Evolutionary conservation across 2,888 invertebrate genomes (phyloP), one percentile per base, ranked within the genome.

Genomic region (Nebria salina): DNA sequence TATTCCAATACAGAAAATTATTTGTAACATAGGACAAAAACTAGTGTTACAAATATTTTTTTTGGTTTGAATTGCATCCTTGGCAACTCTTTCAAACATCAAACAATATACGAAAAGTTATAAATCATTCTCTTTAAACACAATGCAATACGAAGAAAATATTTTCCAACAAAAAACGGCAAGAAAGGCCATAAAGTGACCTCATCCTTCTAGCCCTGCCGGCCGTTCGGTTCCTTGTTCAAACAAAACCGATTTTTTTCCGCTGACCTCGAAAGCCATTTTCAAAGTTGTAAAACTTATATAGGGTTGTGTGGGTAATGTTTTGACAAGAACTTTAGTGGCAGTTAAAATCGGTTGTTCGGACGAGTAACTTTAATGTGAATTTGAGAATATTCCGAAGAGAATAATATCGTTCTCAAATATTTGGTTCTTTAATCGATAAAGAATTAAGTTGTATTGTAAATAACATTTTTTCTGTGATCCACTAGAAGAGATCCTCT

Each of bases 281-380:
- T 79, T 81, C 76, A 41, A 72, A 72, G 81, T 72, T 73, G 76
- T 81, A 81, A 80, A 81, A 81, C 81, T 72, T 65, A 75, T 75
- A 75, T 80, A 81, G 81, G 81, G 81, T 81, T 81, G 81, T 72
- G 81, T 73, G 81, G 64, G 43, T 81, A 73, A 76, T 81, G 76
- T 81, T 81, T 81, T 76, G 66, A 81, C 80, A 54, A 26, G 43
- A 64, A 75, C 42, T 79, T 75, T 78, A 72, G 65, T 26, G 15
- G 42, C 76, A 76, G 78, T 78, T 78, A 78, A 78, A 78, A 73
- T 78, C 73, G 72, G 72, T n/a, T 78, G 43, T 54, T 78, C 42
- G 41, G 1, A 20, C 43, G 65, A 68, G 68, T 68, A 68, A 68
- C 15, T 68, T 68, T 68, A 25, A 68, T 2, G 68, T 68, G 68